These are phyloP conservation scores for Baccha elongata DNA, from an alignment of 2,888 invertebrate species.

Conservation along the genomic window DNA sequence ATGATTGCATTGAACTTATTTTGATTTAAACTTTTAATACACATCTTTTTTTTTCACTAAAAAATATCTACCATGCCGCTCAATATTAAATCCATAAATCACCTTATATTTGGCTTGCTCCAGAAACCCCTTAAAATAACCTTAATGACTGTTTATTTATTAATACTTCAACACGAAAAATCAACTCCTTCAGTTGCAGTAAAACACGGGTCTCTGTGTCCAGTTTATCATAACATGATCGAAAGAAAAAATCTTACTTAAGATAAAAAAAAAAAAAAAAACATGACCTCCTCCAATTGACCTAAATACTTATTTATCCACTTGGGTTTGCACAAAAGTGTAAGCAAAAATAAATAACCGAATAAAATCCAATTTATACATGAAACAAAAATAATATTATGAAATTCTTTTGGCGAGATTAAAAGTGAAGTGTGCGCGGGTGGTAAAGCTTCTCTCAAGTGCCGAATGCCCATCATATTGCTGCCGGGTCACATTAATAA, in stretches of 20 bases:
- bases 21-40: too few species aligned
- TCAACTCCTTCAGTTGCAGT: conserved; percentile 23
- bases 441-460: conserved; percentile 22
- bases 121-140: conserved; percentile 1
- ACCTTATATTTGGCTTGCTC: conserved; percentile 15
- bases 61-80: not conserved
- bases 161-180: conserved; percentile 1
- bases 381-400: conserved; percentile 17
- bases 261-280: too few species aligned
- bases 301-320: conserved; percentile 56
- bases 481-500: conserved; percentile 46
- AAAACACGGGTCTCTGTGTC: not conserved
- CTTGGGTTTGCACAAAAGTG: conserved; percentile 17
- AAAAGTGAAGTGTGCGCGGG: conserved; percentile 5
- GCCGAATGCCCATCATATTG: not conserved
- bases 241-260: conserved; percentile 41
- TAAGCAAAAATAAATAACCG: conserved; percentile 2
- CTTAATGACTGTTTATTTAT: not conserved
- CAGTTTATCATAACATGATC: not conserved
- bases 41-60: too few species aligned
- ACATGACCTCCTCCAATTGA: conserved; percentile 66
- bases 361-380: conserved; percentile 9
- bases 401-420: conserved; percentile 34
- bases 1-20: too few species aligned
- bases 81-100: not conserved